phyloP scores from a whole-genome alignment of 2,888 invertebrate species.

The Stenodera caucasica region DNA sequence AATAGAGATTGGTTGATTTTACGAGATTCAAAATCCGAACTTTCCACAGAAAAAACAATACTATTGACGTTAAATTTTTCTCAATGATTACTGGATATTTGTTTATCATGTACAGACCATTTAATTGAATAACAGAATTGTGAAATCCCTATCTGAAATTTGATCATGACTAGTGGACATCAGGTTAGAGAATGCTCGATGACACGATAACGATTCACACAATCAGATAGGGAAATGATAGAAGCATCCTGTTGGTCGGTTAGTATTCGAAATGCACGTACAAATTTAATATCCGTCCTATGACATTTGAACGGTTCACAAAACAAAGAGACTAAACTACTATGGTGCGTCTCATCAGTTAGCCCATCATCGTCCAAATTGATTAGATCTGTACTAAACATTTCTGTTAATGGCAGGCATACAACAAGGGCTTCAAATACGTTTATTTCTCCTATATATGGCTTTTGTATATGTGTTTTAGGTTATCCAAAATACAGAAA shows the following conservation, averaged over 20 bases:
- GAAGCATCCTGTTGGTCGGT: constrained; percentile 14
- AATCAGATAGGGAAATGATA: constrained; percentile 26
- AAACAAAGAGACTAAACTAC: constrained; percentile 25
- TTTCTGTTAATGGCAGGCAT: constrained; percentile 36
- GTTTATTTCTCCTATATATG: background rate
- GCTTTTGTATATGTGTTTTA: constrained; percentile 11
- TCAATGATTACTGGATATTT: constrained; percentile 4
- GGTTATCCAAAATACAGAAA: background rate
- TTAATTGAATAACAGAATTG: constrained; percentile 19
- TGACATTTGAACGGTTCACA: constrained; percentile 33
- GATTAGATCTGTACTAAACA: constrained; percentile 36
- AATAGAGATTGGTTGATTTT: background rate
- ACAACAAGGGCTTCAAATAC: background rate
- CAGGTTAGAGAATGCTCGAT: constrained; percentile 22
- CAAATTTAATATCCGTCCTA: constrained; percentile 39
- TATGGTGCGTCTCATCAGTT: constrained; percentile 30
- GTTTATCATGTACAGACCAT: constrained; percentile 19
- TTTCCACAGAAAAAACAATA: no score
- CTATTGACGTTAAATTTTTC: no score
- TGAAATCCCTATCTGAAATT: constrained; percentile 19
- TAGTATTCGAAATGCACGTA: constrained; percentile 24
- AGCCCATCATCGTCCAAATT: constrained; percentile 35
- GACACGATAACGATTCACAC: constrained; percentile 23
- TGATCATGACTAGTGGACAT: constrained; percentile 4
- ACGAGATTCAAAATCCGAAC: no score